Evolutionary conservation across 2,797 vertebrate genomes (phyloP).

Genomic region (Ceryle rudis): DNA sequence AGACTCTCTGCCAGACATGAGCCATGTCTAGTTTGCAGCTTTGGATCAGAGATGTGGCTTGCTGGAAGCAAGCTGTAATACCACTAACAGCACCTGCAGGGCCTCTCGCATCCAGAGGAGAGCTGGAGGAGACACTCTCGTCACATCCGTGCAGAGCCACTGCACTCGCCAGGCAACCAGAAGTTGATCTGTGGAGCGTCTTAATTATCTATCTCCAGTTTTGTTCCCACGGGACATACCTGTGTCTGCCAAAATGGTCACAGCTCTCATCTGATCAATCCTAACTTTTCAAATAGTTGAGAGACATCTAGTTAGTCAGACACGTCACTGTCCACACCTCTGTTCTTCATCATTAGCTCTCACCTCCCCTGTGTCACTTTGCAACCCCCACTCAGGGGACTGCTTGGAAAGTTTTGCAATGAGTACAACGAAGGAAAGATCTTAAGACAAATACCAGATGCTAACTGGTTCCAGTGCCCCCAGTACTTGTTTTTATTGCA

Average conservation of each 20-base stretch:
- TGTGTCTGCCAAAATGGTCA: not conserved
- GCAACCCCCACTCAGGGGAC: fast-evolving
- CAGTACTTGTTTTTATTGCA: not conserved
- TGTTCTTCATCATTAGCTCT: not conserved
- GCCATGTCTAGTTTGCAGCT: not conserved
- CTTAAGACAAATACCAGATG: not conserved
- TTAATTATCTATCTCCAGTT: not conserved
- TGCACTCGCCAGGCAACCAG: fast-evolving
- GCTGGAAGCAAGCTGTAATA: not conserved
- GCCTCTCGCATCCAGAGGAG: fast-evolving
- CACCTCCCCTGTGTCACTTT: not conserved
- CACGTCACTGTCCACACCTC: not conserved
- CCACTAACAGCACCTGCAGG: fast-evolving
- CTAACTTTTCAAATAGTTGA: not conserved
- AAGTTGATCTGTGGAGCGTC: fast-evolving
- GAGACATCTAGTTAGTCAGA: not conserved
- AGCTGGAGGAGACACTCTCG: fast-evolving
- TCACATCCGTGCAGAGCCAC: not conserved
- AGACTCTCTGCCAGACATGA: not conserved
- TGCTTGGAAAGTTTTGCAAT: not conserved
- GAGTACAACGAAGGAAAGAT: not conserved
- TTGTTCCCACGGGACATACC: not conserved
- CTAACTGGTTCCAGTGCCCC: not conserved
- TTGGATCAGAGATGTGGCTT: not conserved
- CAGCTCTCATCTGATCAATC: not conserved